phyloP scores from a whole-genome alignment of 2,797 vertebrate genomes.

The Pseudotriccus pelzelni region DNA sequence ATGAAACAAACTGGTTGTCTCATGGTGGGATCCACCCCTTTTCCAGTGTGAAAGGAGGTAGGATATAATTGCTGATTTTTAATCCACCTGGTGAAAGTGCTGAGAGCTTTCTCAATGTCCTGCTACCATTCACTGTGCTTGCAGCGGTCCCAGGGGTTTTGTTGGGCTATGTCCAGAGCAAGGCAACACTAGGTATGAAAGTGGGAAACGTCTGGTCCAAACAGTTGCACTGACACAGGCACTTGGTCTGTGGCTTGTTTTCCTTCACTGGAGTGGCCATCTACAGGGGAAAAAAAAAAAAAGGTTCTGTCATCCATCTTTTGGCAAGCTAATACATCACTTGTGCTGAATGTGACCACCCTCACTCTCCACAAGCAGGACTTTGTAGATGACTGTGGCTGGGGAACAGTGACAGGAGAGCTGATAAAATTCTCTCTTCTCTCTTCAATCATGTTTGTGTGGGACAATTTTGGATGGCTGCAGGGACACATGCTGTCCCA shows the following conservation, averaged over 20 bases:
- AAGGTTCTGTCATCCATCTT: background rate
- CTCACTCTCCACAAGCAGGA: background rate
- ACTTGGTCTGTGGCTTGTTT: fast-evolving
- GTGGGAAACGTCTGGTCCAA: background rate
- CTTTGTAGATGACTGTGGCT: background rate
- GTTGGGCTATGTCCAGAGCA: background rate
- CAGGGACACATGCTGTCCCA: background rate
- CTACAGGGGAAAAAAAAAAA: background rate
- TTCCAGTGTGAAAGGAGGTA: constrained; percentile 73
- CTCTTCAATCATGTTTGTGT: background rate
- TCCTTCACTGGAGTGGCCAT: background rate
- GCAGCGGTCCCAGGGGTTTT: background rate
- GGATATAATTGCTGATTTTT: background rate
- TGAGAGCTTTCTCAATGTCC: background rate
- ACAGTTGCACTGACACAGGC: background rate
- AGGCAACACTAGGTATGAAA: background rate
- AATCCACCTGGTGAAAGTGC: background rate
- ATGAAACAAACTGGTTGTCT: constrained; percentile 77
- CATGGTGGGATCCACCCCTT: constrained; percentile 72
- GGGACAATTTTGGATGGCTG: background rate
- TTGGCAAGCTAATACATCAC: background rate
- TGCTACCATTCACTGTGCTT: background rate
- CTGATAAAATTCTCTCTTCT: background rate
- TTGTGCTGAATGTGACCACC: background rate
- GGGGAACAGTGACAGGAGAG: background rate